These are phyloP conservation scores for Leptinotarsa lineolata DNA, from an alignment of 1,140 invertebrate genomes.

Conservation along the genomic window DNA sequence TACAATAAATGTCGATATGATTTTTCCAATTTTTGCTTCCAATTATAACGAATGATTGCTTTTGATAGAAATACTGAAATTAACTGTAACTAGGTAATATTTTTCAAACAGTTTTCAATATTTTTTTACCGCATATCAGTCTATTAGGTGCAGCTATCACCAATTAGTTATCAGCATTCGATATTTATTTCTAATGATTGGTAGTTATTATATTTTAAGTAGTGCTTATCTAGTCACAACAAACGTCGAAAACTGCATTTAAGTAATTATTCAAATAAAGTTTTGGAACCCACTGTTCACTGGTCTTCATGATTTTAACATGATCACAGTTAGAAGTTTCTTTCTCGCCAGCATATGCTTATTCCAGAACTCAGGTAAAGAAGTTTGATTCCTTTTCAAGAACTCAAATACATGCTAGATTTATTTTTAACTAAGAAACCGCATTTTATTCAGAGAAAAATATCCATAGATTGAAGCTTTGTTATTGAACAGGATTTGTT, in stretches of 20 bases:
- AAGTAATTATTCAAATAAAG: not conserved
- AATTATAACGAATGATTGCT: not conserved
- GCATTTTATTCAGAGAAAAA: no score
- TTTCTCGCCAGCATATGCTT: not conserved
- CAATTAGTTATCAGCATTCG: not conserved
- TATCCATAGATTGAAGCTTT: no score
- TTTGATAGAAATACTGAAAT: no score
- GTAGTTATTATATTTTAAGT: not conserved
- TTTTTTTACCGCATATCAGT: not conserved
- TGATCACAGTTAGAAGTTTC: not conserved
- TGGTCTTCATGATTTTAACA: not conserved
- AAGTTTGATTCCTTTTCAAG: no score
- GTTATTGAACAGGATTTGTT: no score
- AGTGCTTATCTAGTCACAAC: not conserved
- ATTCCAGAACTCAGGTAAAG: not conserved
- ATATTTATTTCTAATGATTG: not conserved
- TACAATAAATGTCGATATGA: not conserved
- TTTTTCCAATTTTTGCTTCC: not conserved
- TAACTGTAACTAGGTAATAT: not conserved
- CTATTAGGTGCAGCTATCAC: constrained; percentile 1
- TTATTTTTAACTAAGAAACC: no score
- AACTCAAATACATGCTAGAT: no score
- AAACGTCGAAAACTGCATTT: not conserved
- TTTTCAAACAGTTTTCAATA: not conserved
- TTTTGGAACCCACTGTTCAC: not conserved